Percentiles rank a stretch among this genome's conserved stretches.
These are phyloP conservation scores for Chrysolina americana DNA, from an alignment of 2,888 invertebrate species.

Conservation along the genomic window DNA sequence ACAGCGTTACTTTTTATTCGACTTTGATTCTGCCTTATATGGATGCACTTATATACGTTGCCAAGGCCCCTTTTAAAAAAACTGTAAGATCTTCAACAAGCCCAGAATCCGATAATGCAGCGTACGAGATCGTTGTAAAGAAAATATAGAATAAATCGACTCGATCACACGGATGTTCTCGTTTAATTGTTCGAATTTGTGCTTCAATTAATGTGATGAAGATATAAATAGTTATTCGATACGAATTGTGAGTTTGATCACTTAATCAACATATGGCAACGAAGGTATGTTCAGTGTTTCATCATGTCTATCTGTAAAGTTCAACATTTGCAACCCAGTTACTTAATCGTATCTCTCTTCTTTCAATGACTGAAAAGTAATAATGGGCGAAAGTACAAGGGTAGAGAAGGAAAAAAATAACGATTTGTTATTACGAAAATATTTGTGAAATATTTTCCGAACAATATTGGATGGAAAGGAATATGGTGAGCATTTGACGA, in stretches of 20 bases:
- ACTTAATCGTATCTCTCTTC: too few relatives aligned
- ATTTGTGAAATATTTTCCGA: too few relatives aligned
- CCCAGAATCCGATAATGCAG: neutral
- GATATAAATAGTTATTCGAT: neutral
- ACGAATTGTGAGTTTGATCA: neutral
- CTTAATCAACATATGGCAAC: neutral
- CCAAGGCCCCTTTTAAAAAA: slow-evolving; percentile 29
- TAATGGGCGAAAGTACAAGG: too few relatives aligned
- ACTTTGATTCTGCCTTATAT: slow-evolving; percentile 40
- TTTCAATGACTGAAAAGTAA: too few relatives aligned
- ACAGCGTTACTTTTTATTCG: slow-evolving; percentile 30
- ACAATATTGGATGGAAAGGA: too few relatives aligned
- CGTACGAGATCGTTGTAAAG: neutral
- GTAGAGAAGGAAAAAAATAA: too few relatives aligned
- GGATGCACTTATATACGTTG: slow-evolving; percentile 23
- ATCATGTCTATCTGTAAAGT: too few relatives aligned
- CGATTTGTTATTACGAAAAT: too few relatives aligned
- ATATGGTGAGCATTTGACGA: too few relatives aligned
- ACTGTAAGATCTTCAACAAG: slow-evolving; percentile 27
- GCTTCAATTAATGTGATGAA: slow-evolving; percentile 11
- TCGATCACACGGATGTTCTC: neutral
- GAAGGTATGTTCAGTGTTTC: slow-evolving; percentile 1
- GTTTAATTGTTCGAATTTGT: neutral
- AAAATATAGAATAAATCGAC: neutral
- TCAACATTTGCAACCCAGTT: too few relatives aligned